Conservation (phyloP, 2,113 vertebrate species). For the Nothoprocta pentlandii region DNA sequence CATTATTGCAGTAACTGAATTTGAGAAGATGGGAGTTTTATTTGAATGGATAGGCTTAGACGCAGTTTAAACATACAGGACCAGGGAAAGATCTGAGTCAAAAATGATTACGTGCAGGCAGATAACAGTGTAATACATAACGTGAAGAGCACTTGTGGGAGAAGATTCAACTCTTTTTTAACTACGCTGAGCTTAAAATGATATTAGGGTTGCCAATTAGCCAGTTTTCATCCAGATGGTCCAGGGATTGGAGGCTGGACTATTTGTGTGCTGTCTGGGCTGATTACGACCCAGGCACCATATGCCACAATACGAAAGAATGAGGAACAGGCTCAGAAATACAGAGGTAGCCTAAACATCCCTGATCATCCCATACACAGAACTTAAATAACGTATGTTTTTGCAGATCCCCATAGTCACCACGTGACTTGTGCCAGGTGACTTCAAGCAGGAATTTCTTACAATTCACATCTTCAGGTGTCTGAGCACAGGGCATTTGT, state of each 20-base stretch:
- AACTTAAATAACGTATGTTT: not conserved
- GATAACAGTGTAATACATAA: conserved; percentile 21
- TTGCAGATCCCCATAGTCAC: not conserved
- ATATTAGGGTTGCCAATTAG: conserved; percentile 54
- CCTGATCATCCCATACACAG: not conserved
- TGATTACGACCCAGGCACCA: not conserved
- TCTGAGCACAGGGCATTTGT: rapidly evolving
- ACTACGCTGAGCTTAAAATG: conserved; percentile 48
- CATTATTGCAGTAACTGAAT: conserved; percentile 51
- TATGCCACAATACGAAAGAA: not conserved
- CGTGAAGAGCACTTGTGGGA: conserved; percentile 25
- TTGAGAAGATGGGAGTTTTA: conserved; percentile 22
- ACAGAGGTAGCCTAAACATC: not conserved
- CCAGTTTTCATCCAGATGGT: conserved; percentile 64
- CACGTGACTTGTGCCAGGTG: not conserved
- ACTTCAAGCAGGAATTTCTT: not conserved
- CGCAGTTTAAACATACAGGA: conserved; percentile 12
- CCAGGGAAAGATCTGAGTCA: conserved; percentile 51
- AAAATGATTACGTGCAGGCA: conserved; percentile 48
- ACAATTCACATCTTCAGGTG: not conserved
- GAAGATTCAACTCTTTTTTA: conserved; percentile 17
- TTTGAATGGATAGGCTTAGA: conserved; percentile 10
- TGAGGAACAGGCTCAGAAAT: not conserved
- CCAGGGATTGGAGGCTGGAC: conserved; percentile 15
- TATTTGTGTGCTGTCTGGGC: not conserved